Evolutionary conservation across 2,797 vertebrate genomes (phyloP).

Genomic region (Myiotriccus ornatus): DNA sequence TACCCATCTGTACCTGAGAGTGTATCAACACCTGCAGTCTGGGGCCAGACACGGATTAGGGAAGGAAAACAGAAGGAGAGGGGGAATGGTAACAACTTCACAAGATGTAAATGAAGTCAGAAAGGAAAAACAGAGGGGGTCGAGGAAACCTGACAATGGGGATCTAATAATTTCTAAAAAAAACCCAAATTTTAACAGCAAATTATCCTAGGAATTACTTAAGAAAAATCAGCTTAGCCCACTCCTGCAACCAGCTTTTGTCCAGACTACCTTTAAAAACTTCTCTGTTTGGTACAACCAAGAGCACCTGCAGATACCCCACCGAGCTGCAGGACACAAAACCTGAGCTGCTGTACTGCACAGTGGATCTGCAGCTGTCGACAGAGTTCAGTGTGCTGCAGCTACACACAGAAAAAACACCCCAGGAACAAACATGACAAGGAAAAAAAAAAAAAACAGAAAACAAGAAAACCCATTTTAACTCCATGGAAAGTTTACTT

Average conservation of each 20-base stretch:
- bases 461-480: neutral
- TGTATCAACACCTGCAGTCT: neutral
- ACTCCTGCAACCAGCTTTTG: neutral
- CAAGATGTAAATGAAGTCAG: neutral
- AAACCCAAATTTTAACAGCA: neutral
- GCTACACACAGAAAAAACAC: neutral
- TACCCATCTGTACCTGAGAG: neutral
- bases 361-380: neutral
- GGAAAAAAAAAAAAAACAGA: neutral
- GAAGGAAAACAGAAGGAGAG: neutral
- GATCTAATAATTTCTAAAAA: neutral
- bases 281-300: neutral
- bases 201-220: neutral
- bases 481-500: neutral
- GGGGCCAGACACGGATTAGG: neutral
- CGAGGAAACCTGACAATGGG: neutral
- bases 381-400: neutral
- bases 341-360: neutral
- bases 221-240: neutral
- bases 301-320: neutral
- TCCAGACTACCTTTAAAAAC: neutral
- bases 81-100: neutral
- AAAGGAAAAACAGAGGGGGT: neutral
- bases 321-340: neutral
- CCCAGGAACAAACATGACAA: neutral